phyloP scores from a whole-genome alignment of 1,140 invertebrate genomes.

The Neuroterus valhalla region DNA sequence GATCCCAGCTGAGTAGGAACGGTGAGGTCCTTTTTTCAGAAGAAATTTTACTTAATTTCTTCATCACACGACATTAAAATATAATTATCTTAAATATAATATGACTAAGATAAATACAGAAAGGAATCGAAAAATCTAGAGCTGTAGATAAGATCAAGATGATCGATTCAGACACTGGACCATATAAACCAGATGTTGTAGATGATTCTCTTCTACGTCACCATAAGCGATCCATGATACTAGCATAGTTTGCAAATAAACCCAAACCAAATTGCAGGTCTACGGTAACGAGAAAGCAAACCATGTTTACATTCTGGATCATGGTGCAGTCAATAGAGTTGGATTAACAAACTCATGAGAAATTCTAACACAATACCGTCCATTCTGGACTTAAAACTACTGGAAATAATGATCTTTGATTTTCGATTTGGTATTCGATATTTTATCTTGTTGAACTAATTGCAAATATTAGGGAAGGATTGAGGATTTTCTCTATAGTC shows the following conservation, averaged over 20 bases:
- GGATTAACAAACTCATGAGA: not conserved
- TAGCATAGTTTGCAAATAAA: not conserved
- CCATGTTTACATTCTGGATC: conserved; percentile 1
- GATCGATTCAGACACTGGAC: not conserved
- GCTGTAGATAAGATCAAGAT: not conserved
- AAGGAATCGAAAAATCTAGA: not conserved
- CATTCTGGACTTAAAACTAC: too few species aligned
- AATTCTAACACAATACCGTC: not conserved
- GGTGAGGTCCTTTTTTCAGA: too few species aligned
- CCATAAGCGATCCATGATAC: conserved; percentile 10
- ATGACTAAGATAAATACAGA: too few species aligned
- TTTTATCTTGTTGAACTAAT: too few species aligned
- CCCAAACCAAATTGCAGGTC: conserved; percentile 2
- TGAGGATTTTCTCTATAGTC: too few species aligned
- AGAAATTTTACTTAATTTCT: too few species aligned
- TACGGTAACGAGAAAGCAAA: conserved; percentile 3
- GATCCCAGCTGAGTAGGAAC: too few species aligned
- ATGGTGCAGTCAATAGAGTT: not conserved
- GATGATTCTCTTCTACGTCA: not conserved
- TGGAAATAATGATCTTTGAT: too few species aligned
- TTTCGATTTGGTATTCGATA: too few species aligned
- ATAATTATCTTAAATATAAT: too few species aligned
- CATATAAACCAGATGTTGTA: conserved; percentile 17
- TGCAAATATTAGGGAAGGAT: too few species aligned
- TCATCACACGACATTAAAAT: too few species aligned